Evolutionary conservation across 2,113 vertebrate species (phyloP).

Genomic region (Genyomyrus donnyi): DNA sequence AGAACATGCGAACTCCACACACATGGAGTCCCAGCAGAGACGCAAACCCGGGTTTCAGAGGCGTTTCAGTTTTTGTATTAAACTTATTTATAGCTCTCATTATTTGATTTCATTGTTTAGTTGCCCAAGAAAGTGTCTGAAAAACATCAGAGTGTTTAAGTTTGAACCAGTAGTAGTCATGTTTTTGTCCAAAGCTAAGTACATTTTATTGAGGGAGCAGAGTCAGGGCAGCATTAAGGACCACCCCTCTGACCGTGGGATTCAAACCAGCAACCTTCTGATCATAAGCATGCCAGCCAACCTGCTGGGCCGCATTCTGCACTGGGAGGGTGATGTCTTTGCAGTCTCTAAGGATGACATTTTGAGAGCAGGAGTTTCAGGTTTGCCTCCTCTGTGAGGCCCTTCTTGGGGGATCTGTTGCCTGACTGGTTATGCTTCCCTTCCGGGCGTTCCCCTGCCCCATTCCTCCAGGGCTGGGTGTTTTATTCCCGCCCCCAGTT

Average conservation of each 20-base stretch:
- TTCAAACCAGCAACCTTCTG: neutral
- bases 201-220: neutral
- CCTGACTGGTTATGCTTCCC: neutral
- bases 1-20: too few species aligned
- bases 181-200: neutral
- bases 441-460: neutral
- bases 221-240: neutral
- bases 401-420: neutral
- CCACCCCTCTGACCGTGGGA: neutral
- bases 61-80: neutral
- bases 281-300: neutral
- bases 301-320: neutral
- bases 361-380: neutral
- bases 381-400: neutral
- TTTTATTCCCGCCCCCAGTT: neutral
- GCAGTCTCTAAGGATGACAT: neutral
- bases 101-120: neutral
- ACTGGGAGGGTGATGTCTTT: neutral
- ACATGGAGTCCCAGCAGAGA: too few species aligned
- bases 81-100: neutral
- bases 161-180: neutral
- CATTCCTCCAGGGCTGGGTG: neutral
- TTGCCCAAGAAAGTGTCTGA: neutral
- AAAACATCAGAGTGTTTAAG: neutral
- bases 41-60: too few species aligned